Conservation (phyloP, 2,888 invertebrate genomes). For the Cotesia congregata region DNA sequence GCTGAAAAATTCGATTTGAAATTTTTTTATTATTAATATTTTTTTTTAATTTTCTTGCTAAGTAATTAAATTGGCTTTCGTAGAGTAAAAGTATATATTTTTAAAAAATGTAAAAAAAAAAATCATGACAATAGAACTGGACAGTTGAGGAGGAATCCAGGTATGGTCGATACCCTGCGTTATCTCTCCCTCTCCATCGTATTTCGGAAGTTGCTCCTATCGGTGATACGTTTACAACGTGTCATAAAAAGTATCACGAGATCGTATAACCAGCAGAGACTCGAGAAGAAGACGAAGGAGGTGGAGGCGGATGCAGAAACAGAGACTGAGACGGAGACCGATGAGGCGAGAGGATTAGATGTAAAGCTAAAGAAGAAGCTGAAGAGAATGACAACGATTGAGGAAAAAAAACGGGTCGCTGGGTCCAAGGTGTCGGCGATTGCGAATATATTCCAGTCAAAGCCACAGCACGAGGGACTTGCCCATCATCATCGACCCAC, state of each 20-base stretch:
- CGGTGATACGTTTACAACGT: constrained; percentile 35
- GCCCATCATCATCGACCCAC: constrained; percentile 57
- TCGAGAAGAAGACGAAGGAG: constrained; percentile 22
- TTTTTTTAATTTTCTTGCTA: constrained; percentile 14
- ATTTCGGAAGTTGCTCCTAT: constrained; percentile 39
- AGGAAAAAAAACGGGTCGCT: constrained; percentile 76
- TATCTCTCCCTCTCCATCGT: constrained; percentile 38
- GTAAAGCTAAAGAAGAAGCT: constrained; percentile 16
- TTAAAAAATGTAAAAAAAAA: constrained; percentile 7
- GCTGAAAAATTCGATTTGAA: neutral
- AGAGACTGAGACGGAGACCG: neutral
- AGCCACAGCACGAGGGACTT: constrained; percentile 64
- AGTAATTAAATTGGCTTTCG: neutral
- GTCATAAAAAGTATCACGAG: constrained; percentile 34
- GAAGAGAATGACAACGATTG: constrained; percentile 75
- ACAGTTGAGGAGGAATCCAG: constrained; percentile 41
- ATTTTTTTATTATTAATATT: neutral
- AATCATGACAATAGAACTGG: constrained; percentile 23
- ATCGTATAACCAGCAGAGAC: constrained; percentile 38
- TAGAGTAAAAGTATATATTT: constrained; percentile 1
- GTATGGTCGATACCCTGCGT: constrained; percentile 43
- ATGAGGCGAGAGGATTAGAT: neutral
- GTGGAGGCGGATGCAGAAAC: neutral
- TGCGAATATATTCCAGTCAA: constrained; percentile 88
- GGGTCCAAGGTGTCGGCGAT: constrained; percentile 92